phyloP scores from a whole-genome alignment of 2,113 vertebrate genomes.

The Xiphorhynchus elegans region DNA sequence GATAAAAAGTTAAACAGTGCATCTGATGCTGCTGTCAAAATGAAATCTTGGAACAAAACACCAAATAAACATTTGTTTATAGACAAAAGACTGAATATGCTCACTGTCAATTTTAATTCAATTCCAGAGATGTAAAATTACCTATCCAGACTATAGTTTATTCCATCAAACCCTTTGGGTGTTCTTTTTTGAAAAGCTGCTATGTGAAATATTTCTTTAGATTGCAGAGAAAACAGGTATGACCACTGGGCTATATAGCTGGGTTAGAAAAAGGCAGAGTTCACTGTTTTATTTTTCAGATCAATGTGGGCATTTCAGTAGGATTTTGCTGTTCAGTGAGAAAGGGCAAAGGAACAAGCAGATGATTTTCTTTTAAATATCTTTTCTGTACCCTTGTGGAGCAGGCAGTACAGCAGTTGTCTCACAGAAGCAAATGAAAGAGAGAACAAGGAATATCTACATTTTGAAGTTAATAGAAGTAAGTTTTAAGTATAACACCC shows the following conservation, averaged over 20 bases:
- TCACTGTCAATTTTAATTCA: neutral
- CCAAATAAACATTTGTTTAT: neutral
- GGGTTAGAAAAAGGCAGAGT: neutral
- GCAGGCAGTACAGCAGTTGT: neutral
- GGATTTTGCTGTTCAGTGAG: constrained; percentile 43
- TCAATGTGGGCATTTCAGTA: constrained; percentile 20
- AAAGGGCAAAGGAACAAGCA: constrained; percentile 9
- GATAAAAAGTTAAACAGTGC: constrained; percentile 37
- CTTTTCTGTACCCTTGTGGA: neutral
- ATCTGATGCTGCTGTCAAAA: neutral
- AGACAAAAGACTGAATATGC: neutral
- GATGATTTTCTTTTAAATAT: neutral
- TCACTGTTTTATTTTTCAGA: neutral
- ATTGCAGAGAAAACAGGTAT: neutral
- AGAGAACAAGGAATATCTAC: neutral
- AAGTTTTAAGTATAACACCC: neutral
- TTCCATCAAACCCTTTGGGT: neutral
- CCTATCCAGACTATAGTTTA: neutral
- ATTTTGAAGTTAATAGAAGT: neutral
- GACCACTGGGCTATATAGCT: neutral
- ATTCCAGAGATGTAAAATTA: neutral
- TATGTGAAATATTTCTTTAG: neutral
- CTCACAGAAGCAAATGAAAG: neutral
- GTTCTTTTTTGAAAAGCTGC: neutral
- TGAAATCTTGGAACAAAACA: neutral